Conservation (phyloP, 2,113 vertebrate genomes). For the Xyrauchen texanus region DNA sequence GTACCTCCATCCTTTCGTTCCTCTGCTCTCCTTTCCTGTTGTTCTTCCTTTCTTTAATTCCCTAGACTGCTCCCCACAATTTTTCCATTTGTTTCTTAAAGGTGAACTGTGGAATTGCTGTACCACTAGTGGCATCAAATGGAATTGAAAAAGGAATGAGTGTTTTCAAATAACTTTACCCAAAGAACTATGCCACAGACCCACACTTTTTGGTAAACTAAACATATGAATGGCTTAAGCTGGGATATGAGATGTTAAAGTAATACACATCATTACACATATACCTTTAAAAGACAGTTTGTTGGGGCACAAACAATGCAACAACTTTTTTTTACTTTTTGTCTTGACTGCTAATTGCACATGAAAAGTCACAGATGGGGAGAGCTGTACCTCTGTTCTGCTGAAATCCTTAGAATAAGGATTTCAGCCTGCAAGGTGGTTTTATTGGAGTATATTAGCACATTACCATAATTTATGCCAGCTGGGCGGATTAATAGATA, state of each 20-base stretch:
- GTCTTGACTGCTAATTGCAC: neutral
- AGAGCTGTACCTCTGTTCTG: conserved; percentile 29
- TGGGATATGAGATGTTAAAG: no score
- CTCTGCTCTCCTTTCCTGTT: conserved; percentile 77
- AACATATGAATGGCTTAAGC: no score
- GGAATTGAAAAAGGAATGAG: no score
- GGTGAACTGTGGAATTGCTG: no score
- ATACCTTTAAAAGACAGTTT: no score
- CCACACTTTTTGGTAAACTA: no score
- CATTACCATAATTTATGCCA: conserved; percentile 62
- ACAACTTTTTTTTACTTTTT: no score
- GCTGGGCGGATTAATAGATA: conserved; percentile 62
- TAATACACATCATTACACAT: no score
- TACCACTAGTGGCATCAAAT: no score
- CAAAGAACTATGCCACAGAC: no score
- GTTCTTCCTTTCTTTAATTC: conserved; percentile 77
- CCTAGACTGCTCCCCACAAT: conserved; percentile 65
- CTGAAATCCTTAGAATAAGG: conserved; percentile 68
- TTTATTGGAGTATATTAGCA: conserved; percentile 63
- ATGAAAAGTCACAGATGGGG: conserved; percentile 20
- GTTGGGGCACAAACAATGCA: no score
- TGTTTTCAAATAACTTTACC: no score
- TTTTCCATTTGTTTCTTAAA: conserved; percentile 3
- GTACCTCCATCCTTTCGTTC: conserved; percentile 63
- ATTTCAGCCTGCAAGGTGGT: conserved; percentile 57